These are phyloP conservation scores for Aegypius monachus DNA, from an alignment of 2,113 vertebrate genomes.

Conservation along the genomic window DNA sequence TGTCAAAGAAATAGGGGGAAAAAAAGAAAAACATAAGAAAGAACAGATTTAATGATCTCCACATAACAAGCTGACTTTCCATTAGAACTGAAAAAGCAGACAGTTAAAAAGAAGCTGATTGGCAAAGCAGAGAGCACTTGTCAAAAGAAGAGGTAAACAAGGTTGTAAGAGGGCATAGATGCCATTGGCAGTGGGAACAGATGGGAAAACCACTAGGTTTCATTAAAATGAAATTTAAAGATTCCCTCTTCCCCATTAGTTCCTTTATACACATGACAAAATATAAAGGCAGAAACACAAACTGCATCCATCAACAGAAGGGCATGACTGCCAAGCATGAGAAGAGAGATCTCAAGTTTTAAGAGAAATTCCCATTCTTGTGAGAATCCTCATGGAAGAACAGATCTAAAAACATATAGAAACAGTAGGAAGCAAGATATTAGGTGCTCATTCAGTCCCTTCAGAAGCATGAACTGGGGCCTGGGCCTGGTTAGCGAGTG, in stretches of 20 bases:
- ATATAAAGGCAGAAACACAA: neutral
- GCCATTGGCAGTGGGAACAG: neutral
- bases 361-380: neutral
- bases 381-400: neutral
- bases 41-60: conserved; percentile 33
- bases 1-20: neutral
- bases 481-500: neutral
- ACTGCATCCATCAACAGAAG: neutral
- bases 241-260: neutral
- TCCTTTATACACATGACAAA: neutral
- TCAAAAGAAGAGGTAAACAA: conserved; percentile 25
- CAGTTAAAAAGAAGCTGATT: conserved; percentile 19
- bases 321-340: neutral
- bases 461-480: neutral
- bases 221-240: conserved; percentile 17
- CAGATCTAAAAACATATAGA: neutral
- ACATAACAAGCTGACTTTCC: conserved; percentile 4
- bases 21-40: neutral
- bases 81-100: neutral
- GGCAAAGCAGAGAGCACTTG: neutral
- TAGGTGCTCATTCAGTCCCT: neutral
- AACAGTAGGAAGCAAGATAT: neutral
- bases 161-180: neutral
- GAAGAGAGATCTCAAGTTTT: neutral
- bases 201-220: neutral